These are phyloP conservation scores for Rhynchomys soricoides DNA, from an alignment of 2,113 vertebrate genomes.

Conservation along the genomic window DNA sequence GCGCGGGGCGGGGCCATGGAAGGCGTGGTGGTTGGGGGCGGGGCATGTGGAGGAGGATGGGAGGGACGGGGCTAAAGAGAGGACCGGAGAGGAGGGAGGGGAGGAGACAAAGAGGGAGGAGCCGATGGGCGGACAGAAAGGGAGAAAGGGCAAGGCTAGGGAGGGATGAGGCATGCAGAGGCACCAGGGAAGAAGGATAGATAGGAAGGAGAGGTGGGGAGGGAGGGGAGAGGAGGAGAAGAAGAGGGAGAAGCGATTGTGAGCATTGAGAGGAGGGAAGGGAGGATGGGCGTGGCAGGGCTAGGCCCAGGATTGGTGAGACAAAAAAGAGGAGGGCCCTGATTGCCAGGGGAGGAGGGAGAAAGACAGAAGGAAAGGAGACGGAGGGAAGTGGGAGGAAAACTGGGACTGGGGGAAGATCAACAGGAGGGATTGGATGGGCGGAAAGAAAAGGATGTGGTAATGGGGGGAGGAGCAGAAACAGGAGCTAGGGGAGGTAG, in stretches of 20 bases:
- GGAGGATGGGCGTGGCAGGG: not conserved
- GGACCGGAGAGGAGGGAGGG: no score
- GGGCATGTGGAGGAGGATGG: accelerated
- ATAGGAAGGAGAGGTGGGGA: no score
- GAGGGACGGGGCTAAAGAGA: not conserved
- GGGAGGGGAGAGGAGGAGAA: not conserved
- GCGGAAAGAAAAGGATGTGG: not conserved
- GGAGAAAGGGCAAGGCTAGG: not conserved
- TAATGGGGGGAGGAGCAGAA: not conserved
- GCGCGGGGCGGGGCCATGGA: conserved; percentile 43
- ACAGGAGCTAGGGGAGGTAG: not conserved
- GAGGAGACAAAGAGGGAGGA: no score
- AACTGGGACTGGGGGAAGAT: not conserved
- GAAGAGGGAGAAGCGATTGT: not conserved
- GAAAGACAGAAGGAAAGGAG: not conserved
- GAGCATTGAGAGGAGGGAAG: not conserved
- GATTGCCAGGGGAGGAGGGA: no score
- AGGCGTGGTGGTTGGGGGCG: not conserved
- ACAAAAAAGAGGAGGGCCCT: not conserved
- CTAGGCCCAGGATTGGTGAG: not conserved
- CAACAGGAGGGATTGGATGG: not conserved
- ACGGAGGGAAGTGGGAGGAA: not conserved
- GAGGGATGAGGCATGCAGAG: not conserved
- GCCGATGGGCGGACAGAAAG: not conserved
- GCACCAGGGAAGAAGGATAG: accelerated